Conservation (phyloP, 2,797 vertebrate species). For the Gobio occitaniae region DNA sequence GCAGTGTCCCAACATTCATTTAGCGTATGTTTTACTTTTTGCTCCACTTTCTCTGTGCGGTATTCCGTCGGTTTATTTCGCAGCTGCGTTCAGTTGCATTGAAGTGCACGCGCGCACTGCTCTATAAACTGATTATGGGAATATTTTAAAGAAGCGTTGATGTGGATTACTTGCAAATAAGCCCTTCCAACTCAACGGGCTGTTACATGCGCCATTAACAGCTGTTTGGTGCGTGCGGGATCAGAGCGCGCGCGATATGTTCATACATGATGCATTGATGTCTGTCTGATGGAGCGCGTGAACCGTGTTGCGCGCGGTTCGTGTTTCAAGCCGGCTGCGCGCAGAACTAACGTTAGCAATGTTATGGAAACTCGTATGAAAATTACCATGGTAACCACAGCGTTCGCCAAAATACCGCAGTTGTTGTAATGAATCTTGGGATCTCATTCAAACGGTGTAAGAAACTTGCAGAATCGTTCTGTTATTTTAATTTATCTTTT, state of each 20-base stretch:
- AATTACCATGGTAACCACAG: not conserved
- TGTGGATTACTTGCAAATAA: not conserved
- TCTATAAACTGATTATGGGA: not conserved
- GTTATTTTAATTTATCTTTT: not conserved
- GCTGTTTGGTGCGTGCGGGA: not conserved
- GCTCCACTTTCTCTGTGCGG: not conserved
- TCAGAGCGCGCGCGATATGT: not conserved
- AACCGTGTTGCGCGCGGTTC: not conserved
- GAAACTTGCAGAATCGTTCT: not conserved
- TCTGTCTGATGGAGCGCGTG: constrained; percentile 13
- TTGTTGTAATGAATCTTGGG: no score
- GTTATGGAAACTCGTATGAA: not conserved
- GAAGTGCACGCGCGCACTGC: no score
- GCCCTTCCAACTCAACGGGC: not conserved
- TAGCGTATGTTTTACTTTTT: not conserved
- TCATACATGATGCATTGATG: constrained; percentile 40
- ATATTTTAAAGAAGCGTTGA: not conserved
- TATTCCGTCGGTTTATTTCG: not conserved
- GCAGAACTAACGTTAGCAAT: no score
- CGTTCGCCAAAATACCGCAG: no score
- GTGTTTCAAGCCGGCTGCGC: not conserved
- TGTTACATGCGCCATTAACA: not conserved
- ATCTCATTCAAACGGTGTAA: not conserved
- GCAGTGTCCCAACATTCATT: not conserved
- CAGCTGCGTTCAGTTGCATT: not conserved